Evolutionary conservation across 2,888 invertebrate genomes (phyloP).

Genomic region (Calameuta pallipes): DNA sequence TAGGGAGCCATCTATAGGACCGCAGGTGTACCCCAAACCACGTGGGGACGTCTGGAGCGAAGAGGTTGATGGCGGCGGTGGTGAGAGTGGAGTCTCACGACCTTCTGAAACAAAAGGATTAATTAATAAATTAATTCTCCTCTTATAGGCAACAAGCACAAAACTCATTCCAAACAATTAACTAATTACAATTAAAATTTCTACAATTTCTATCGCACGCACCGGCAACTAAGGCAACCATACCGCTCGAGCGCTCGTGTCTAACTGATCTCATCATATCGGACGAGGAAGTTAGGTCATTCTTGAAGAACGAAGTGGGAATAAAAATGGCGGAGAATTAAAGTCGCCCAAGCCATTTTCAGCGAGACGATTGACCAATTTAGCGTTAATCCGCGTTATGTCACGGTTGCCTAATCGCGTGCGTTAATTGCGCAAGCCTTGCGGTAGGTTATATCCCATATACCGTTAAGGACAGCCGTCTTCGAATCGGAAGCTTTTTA

Average conservation of each 20-base stretch:
- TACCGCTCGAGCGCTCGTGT: neutral
- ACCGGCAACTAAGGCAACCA: neutral
- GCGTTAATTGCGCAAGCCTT: slow-evolving; percentile 35
- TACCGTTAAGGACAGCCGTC: neutral
- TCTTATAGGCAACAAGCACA: neutral
- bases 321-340: neutral
- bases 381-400: slow-evolving; percentile 31
- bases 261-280: neutral
- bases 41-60: slow-evolving; percentile 58
- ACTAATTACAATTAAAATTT: neutral
- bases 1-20: slow-evolving; percentile 90
- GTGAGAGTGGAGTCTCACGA: slow-evolving; percentile 70
- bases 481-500: neutral
- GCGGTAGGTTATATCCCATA: slow-evolving; percentile 30
- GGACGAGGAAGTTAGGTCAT: neutral
- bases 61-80: slow-evolving; percentile 62
- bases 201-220: neutral
- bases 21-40: slow-evolving; percentile 76
- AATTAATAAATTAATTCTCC: neutral
- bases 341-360: neutral
- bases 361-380: slow-evolving; percentile 17
- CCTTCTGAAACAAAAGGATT: slow-evolving; percentile 67
- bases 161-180: neutral
- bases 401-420: slow-evolving; percentile 43
- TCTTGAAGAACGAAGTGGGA: neutral